Percentiles rank a stretch among this genome's conserved stretches.
Conservation (phyloP, 2,113 vertebrate species). For the rabbit (Oryctolagus cuniculus) region mOryCun1.1 NC_091442.1:8637001-8637500, state of each 20-base stretch:
- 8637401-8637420: neutral
- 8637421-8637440: neutral
- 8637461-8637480: neutral
- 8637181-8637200: fast-evolving
- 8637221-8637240: neutral
- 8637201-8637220: neutral
- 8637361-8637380: neutral
- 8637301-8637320: neutral
- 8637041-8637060: neutral
- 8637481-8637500: neutral
- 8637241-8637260: neutral
- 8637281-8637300: neutral
- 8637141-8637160: neutral
- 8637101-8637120: fast-evolving
- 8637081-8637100: neutral
- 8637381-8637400: neutral
- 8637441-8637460: neutral
- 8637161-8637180: neutral
- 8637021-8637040: neutral
- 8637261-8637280: neutral
- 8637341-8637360: neutral
- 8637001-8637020: neutral
- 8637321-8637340: neutral
- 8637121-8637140: neutral
- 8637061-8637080: neutral